These are phyloP conservation scores for Monarcha castaneiventris DNA, from an alignment of 2,113 vertebrate species.

Conservation along the genomic window DNA sequence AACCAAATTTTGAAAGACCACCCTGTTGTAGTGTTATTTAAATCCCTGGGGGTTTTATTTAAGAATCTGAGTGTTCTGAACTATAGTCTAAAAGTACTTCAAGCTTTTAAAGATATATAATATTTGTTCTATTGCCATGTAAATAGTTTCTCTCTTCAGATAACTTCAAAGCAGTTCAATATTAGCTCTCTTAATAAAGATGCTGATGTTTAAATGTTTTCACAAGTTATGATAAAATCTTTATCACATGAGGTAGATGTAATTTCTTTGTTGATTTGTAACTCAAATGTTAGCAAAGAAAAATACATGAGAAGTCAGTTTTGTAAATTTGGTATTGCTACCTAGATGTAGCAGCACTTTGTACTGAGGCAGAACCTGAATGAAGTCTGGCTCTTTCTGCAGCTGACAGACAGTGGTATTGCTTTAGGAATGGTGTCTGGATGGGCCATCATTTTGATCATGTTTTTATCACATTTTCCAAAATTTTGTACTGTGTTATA, in stretches of 20 bases:
- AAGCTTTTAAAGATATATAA: neutral
- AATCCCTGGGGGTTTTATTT: neutral
- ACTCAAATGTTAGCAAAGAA: neutral
- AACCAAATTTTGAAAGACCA: constrained; percentile 11
- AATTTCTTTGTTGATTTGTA: neutral
- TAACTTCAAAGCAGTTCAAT: neutral
- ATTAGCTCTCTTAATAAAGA: neutral
- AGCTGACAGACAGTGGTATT: neutral
- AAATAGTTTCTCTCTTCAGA: neutral
- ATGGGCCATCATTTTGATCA: neutral
- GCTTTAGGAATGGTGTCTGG: neutral
- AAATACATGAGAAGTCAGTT: neutral
- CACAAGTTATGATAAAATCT: neutral
- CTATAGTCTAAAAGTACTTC: neutral
- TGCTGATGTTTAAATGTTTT: neutral
- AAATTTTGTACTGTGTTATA: neutral
- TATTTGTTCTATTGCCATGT: neutral
- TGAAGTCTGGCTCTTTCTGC: neutral
- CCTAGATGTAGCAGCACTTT: neutral
- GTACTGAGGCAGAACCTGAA: neutral
- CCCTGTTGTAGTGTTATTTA: constrained; percentile 22
- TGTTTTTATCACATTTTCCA: neutral
- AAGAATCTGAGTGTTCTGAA: neutral
- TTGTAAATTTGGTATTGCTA: neutral
- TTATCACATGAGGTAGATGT: neutral